Conservation (phyloP, 2,888 invertebrate species). For the Esperia sulphurella region DNA sequence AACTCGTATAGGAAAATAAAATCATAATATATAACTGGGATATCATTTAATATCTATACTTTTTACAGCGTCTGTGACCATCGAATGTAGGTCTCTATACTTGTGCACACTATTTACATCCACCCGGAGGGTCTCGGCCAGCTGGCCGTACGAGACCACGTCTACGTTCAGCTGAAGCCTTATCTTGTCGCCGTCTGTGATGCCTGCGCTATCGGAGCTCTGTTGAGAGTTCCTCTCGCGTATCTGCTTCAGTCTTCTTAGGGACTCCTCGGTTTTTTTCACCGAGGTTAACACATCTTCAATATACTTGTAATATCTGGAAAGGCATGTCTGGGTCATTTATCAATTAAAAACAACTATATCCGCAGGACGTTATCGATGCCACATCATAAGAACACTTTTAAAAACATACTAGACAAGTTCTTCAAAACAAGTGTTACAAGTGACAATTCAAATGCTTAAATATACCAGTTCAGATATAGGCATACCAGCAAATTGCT, state of each 20-base stretch:
- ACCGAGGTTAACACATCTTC: conserved; percentile 95
- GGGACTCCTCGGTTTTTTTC: conserved; percentile 96
- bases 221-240: conserved; percentile 78
- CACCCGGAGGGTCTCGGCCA: conserved; percentile 77
- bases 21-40: conserved; percentile 39
- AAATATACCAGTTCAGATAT: no score
- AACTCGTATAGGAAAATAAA: no score
- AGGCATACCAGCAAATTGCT: no score
- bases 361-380: no score
- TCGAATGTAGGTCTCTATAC: conserved; percentile 78
- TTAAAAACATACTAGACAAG: no score
- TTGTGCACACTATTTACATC: conserved; percentile 78
- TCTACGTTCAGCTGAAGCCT: conserved; percentile 93
- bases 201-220: conserved; percentile 76
- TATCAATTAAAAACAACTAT: no score
- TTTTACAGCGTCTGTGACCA: conserved; percentile 82
- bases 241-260: conserved; percentile 92
- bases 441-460: no score
- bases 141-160: conserved; percentile 85
- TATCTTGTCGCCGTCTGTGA: conserved; percentile 96
- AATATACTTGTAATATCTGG: conserved; percentile 85
- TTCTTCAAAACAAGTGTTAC: no score
- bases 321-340: no score
- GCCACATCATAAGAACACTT: no score
- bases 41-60: conserved; percentile 77